phyloP scores from a whole-genome alignment of 92 coral and sea anemone genomes.

The Epizoanthus illoricatus region DNA sequence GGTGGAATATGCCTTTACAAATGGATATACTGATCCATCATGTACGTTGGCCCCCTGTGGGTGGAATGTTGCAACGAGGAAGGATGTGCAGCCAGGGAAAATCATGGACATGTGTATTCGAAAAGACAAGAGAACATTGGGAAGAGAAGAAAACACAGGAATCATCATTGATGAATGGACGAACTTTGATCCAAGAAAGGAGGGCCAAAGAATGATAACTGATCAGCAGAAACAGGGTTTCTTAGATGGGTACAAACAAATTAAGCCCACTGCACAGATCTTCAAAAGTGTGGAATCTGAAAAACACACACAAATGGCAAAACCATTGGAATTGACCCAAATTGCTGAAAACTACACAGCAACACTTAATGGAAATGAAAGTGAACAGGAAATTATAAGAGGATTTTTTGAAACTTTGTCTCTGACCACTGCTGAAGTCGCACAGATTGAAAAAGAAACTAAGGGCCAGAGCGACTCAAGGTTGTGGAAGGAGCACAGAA shows the following conservation, averaged over 20 bases:
- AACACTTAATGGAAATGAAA: neutral
- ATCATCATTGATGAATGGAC: conserved; percentile 21
- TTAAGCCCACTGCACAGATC: conserved; percentile 37
- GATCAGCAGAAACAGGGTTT: conserved; percentile 13
- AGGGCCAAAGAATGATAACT: conserved; percentile 35
- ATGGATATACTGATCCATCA: conserved; percentile 48
- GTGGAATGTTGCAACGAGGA: conserved; percentile 51
- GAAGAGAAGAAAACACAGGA: conserved; percentile 14
- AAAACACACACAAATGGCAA: conserved; percentile 13
- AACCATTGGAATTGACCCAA: conserved; percentile 27
- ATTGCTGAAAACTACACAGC: neutral
- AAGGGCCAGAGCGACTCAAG: conserved; percentile 22
- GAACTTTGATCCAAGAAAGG: conserved; percentile 40
- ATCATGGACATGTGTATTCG: conserved; percentile 45
- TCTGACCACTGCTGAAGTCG: conserved; percentile 9
- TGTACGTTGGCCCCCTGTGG: conserved; percentile 57
- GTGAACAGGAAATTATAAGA: conserved; percentile 22
- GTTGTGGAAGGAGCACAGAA: conserved; percentile 33
- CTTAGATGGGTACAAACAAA: conserved; percentile 27
- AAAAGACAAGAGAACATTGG: conserved; percentile 39
- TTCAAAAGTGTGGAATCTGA: conserved; percentile 38
- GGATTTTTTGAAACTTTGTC: conserved; percentile 9
- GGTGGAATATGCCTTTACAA: conserved; percentile 46
- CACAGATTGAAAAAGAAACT: conserved; percentile 17
- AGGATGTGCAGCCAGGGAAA: conserved; percentile 42